phyloP scores from a whole-genome alignment of 2,888 invertebrate genomes.

The Amphipoea oculea region DNA sequence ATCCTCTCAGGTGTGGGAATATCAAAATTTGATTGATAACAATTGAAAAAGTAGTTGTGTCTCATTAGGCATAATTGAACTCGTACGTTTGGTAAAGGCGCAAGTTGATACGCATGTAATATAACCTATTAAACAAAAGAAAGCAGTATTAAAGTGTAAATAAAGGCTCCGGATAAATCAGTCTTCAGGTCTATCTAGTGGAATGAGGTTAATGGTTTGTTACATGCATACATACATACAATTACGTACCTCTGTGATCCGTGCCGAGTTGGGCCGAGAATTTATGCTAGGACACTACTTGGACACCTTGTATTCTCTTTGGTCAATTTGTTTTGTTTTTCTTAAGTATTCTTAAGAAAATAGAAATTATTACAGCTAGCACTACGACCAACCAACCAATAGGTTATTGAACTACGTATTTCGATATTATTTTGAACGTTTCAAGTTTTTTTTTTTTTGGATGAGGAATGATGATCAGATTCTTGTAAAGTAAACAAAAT shows the following conservation, averaged over 20 bases:
- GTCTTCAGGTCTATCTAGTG: constrained; percentile 42
- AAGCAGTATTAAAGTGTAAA: constrained; percentile 1
- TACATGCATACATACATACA: constrained; percentile 58
- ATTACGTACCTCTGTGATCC: constrained; percentile 41
- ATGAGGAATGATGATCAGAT: too few species aligned
- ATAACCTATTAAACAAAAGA: not conserved
- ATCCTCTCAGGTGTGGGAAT: too few species aligned
- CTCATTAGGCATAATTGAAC: too few species aligned
- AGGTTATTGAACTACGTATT: not conserved
- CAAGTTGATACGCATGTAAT: not conserved
- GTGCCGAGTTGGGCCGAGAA: constrained; percentile 30
- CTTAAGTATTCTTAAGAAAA: too few species aligned
- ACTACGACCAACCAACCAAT: too few species aligned
- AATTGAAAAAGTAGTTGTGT: too few species aligned
- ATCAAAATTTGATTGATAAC: too few species aligned
- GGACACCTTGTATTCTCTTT: not conserved
- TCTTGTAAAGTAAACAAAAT: too few species aligned
- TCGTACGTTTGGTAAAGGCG: not conserved
- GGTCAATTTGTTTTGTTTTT: constrained; percentile 5
- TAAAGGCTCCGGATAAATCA: constrained; percentile 32
- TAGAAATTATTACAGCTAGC: too few species aligned
- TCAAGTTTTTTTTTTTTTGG: not conserved
- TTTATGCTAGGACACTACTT: constrained; percentile 25
- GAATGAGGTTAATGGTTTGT: constrained; percentile 59
- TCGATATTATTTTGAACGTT: not conserved